A percentile compares a stretch with the other conserved stretches of the same genome.
Evolutionary conservation across 2,113 vertebrate species (phyloP).

Genomic region (Motacilla tschutschensis): DNA sequence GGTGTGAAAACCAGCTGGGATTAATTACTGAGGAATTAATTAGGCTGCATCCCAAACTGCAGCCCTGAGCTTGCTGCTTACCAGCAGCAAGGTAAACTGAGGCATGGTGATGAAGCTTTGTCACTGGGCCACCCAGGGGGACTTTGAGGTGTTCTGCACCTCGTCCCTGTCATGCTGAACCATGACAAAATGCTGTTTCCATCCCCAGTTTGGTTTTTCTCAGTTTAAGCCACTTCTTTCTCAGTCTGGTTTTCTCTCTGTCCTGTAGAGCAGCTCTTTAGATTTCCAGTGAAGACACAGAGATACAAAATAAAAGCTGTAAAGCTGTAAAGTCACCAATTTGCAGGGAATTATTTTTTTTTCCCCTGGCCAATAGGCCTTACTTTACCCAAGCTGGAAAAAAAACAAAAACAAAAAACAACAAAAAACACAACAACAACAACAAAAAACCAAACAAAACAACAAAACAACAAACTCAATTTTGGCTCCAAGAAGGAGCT

Average conservation of each 20-base stretch:
- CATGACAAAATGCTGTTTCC: accelerated
- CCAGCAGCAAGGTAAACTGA: neutral
- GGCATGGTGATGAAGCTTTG: neutral
- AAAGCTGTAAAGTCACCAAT: neutral
- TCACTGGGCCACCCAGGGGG: neutral
- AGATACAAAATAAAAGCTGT: neutral
- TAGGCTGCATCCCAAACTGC: neutral
- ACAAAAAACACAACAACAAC: neutral
- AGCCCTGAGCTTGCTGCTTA: neutral
- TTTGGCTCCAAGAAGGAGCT: neutral
- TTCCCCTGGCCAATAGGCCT: neutral
- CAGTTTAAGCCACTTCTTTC: neutral
- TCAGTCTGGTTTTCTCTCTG: neutral
- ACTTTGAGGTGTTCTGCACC: neutral
- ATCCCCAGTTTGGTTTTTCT: neutral
- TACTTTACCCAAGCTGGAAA: neutral
- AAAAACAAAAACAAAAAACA: neutral
- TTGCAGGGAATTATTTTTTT: neutral
- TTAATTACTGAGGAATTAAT: neutral
- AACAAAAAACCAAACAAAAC: neutral
- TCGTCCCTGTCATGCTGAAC: accelerated
- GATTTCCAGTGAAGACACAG: neutral
- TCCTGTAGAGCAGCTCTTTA: neutral
- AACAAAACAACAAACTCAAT: too few relatives aligned
- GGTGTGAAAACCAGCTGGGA: neutral